A percentile compares a stretch with the other conserved stretches of the same genome.
phyloP scores from a whole-genome alignment of 1,140 invertebrate genomes.

The Eubasilissa regina region DNA sequence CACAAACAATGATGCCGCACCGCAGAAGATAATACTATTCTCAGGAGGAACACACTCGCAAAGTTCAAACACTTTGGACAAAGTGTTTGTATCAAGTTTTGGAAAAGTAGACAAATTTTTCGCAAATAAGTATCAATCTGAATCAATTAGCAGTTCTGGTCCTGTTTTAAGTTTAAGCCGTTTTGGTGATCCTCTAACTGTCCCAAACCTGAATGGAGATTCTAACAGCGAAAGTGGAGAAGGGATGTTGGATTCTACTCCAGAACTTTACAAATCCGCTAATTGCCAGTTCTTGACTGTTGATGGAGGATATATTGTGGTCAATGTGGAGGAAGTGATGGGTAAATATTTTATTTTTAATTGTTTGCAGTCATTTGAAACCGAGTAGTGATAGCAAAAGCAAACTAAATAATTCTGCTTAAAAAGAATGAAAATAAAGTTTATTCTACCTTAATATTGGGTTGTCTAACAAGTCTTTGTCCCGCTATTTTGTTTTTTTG shows the following conservation, averaged over 20 bases:
- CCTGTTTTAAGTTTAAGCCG: not conserved
- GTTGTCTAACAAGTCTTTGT: too few species aligned
- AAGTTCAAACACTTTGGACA: too few species aligned
- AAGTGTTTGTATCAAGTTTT: too few species aligned
- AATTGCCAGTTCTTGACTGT: slow-evolving; percentile 64
- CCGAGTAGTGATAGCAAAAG: too few species aligned
- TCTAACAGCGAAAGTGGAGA: not conserved
- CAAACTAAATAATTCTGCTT: too few species aligned
- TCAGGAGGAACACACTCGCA: too few species aligned
- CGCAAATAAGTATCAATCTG: not conserved
- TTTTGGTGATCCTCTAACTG: not conserved
- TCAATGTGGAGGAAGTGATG: slow-evolving; percentile 63
- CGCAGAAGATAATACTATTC: too few species aligned
- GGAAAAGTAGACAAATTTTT: not conserved
- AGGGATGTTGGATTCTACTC: not conserved
- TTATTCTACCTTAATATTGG: too few species aligned
- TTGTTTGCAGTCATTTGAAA: too few species aligned
- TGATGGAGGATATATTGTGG: slow-evolving; percentile 67
- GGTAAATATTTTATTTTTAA: slow-evolving; percentile 63
- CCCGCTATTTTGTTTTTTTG: too few species aligned
- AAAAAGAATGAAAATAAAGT: too few species aligned
- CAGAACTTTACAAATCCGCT: not conserved
- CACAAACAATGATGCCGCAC: not conserved
- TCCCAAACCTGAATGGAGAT: not conserved
- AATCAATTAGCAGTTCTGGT: not conserved